Base-by-base conservation (phyloP, 2,797 vertebrate species). In the Rhynchonycteris naso region DNA sequence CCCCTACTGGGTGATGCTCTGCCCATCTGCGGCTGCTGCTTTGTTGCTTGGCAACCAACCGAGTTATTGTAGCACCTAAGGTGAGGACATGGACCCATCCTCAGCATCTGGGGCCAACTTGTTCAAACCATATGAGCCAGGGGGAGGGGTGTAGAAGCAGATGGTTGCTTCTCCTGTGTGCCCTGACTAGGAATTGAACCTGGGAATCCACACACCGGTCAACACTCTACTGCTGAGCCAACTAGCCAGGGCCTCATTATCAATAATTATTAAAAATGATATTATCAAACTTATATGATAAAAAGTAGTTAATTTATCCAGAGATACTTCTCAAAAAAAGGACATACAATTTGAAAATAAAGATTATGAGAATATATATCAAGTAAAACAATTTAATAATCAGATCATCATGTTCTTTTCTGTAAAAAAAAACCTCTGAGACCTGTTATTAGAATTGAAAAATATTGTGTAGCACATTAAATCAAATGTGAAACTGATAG, bases 401-500 rank as follows among this genome's bases (percentile, higher is more conserved):
- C 22, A 79, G 30, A 13, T 91, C 54, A 93, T n/a, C 66, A 1
- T 1, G 74, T 93, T 91, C 2, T 91, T 30, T 43, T 7, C 22
- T 68, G 2, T n/a, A 13, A 76, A 82, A 35, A 54, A 28, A 79
- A 33, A 59, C 5, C 1, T 24, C 5, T 56, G 66, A 95, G 94
- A 85, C 7, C 0, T 80, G 83, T 84, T 22, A 61, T 0, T 75
- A 59, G 75, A 96, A 82, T 92, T 75, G 52, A 94, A 91, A 61
- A 94, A 95, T n/a, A 38, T 30, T 52, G 16, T 0, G 30, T 65
- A 71, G 11, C 14, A 5, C 71, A 58, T 92, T 96, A 88, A 95
- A 93, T 93, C 11, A 93, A 95, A 94, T 83, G 16, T 61, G 95
- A 95, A 94, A 50, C 88, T 65, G 66, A 82, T 12, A 18, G 5